Base-by-base conservation (phyloP, 23 tunicate species). In the Corella eumyota region DNA sequence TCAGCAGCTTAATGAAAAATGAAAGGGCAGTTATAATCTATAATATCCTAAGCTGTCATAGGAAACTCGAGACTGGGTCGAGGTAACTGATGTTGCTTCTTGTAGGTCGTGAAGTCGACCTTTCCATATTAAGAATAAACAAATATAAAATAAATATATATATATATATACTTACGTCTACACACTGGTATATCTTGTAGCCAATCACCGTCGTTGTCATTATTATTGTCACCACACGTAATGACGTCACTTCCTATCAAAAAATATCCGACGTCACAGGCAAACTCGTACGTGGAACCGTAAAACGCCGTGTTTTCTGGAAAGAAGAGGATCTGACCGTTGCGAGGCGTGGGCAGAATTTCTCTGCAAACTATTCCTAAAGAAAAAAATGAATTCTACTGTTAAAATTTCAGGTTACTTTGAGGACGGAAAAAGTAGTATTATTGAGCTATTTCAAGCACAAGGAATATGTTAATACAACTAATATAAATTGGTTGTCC, bases 131-230 rank as follows among this genome's bases (percentile, higher is more conserved):
- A n/a, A n/a, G n/a, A n/a, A n/a, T n/a, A n/a, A n/a, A n/a, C n/a
- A n/a, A n/a, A n/a, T n/a, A n/a, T n/a, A n/a, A n/a, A n/a, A n/a
- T n/a, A n/a, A n/a, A n/a, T n/a, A n/a, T n/a, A n/a, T n/a, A n/a
- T n/a, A n/a, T 5, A 62, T 4, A 25, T 67, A 15, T 3, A 2
- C 73, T 76, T 63, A 77, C 85, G 45, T 53, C 44, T 34, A 60
- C 86, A 78, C 23, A 36, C 55, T 9, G 86, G 86, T 20, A 58
- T 3, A 20, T 45, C 67, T 17, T 31, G 37, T 17, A 28, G 34
- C 86, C 86, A 78, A 56, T 69, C 86, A 13, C 86, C 86, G n/a
- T n/a, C 59, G 4, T 77, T 77, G 34, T 78, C 86, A 54, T 63
- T 70, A 45, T 78, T 37, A 24, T 25, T 11, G 63, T 78, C 86